Evolutionary conservation across 2,888 invertebrate genomes (phyloP).

Genomic region (Drosophila monieri): DNA sequence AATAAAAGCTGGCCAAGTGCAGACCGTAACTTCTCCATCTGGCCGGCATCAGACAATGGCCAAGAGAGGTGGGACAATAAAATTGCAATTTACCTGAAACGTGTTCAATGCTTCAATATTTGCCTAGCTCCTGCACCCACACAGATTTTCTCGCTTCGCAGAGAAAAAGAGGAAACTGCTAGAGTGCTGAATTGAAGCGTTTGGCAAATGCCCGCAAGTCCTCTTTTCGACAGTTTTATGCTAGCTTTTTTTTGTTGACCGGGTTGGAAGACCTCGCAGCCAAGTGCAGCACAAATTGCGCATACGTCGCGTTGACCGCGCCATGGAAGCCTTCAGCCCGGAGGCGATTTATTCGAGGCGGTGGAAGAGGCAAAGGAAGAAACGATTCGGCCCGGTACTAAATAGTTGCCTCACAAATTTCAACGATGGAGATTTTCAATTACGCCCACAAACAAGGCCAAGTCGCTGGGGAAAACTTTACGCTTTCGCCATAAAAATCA

Average conservation of each 20-base stretch:
- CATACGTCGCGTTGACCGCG: conserved; percentile 63
- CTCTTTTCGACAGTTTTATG: conserved; percentile 72
- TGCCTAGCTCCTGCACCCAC: conserved; percentile 48
- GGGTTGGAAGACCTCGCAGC: conserved; percentile 24
- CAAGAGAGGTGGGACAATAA: conserved; percentile 66
- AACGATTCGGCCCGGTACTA: conserved; percentile 49
- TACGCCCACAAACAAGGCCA: conserved; percentile 66
- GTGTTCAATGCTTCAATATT: conserved; percentile 76
- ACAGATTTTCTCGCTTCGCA: neutral
- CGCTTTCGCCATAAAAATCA: conserved; percentile 67
- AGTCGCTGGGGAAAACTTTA: conserved; percentile 32
- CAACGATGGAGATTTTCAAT: conserved; percentile 63
- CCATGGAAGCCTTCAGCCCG: conserved; percentile 19
- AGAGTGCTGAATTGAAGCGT: conserved; percentile 48
- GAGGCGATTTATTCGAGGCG: conserved; percentile 51
- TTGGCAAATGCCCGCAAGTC: conserved; percentile 70
- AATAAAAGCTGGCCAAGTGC: conserved; percentile 13
- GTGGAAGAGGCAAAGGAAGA: conserved; percentile 3
- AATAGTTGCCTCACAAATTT: conserved; percentile 74
- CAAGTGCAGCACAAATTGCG: conserved; percentile 66
- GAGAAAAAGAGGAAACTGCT: conserved; percentile 44
- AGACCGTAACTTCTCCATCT: conserved; percentile 12
- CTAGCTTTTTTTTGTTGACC: conserved; percentile 18
- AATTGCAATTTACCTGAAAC: conserved; percentile 76
- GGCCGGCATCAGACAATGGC: conserved; percentile 26